phyloP scores from a whole-genome alignment of 2,888 invertebrate species.

The Thecophora atra region DNA sequence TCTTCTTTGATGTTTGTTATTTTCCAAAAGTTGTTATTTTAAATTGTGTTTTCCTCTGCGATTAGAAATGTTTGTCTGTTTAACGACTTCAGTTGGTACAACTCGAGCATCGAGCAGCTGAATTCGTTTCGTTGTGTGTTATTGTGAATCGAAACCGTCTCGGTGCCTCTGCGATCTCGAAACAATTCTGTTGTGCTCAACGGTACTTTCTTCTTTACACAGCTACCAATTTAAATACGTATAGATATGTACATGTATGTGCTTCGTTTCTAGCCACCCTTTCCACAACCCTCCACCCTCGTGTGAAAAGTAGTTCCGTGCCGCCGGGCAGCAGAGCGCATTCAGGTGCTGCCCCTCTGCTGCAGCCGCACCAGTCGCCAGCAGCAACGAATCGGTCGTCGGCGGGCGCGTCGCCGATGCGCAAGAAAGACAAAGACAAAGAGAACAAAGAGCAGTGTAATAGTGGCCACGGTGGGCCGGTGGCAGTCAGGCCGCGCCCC shows the following conservation, averaged over 20 bases:
- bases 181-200: not conserved
- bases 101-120: no score
- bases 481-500: slow-evolving; percentile 47
- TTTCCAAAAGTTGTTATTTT: no score
- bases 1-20: no score
- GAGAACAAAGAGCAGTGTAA: slow-evolving; percentile 48
- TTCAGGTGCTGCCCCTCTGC: slow-evolving; percentile 52
- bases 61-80: no score
- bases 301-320: slow-evolving; percentile 73
- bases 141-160: no score
- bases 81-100: no score
- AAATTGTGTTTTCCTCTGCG: no score
- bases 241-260: no score
- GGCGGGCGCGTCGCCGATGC: slow-evolving; percentile 52
- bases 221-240: slow-evolving; percentile 15
- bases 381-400: slow-evolving; percentile 52
- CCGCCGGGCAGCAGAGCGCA: slow-evolving; percentile 67
- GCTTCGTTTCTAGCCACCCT: slow-evolving; percentile 74
- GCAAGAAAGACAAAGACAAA: slow-evolving; percentile 63
- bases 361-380: slow-evolving; percentile 60
- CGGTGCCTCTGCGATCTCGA: not conserved
- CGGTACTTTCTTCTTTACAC: not conserved
- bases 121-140: no score
- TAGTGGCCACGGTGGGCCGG: slow-evolving; percentile 53
- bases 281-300: slow-evolving; percentile 78